phyloP scores from a whole-genome alignment of 2,113 vertebrate genomes.

The Sitta europaea region DNA sequence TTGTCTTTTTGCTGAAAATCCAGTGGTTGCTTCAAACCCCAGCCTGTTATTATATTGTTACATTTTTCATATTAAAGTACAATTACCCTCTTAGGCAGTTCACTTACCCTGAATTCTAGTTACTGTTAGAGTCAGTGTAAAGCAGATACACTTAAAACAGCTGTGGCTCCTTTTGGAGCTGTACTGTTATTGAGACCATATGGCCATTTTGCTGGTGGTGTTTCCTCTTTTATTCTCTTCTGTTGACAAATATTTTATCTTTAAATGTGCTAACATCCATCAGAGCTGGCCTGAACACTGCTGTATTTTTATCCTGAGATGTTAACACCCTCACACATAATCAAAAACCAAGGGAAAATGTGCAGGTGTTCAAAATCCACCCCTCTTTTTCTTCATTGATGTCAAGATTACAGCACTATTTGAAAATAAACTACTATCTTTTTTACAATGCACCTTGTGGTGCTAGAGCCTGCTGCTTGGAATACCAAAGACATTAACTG shows the following conservation, averaged over 20 bases:
- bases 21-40: constrained; percentile 30
- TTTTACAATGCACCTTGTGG: background rate
- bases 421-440: background rate
- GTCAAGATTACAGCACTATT: background rate
- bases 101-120: constrained; percentile 41
- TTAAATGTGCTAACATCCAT: constrained; percentile 36
- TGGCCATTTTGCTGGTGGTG: constrained; percentile 22
- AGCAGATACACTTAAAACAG: constrained; percentile 60
- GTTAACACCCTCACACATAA: background rate
- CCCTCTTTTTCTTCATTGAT: background rate
- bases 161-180: constrained; percentile 43
- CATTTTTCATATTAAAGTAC: constrained; percentile 48
- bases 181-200: constrained; percentile 62
- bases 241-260: constrained; percentile 56
- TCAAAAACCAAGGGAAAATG: background rate
- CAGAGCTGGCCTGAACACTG: constrained; percentile 5
- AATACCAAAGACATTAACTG: background rate
- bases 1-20: background rate
- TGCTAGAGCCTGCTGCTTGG: background rate
- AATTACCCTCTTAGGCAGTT: constrained; percentile 15
- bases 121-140: constrained; percentile 33
- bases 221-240: constrained; percentile 53
- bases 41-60: constrained; percentile 31
- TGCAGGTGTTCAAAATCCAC: background rate
- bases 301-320: constrained; percentile 13